These are phyloP conservation scores for Stratiolaelaps scimitus DNA, from an alignment of 1,140 invertebrate species.

Conservation along the genomic window DNA sequence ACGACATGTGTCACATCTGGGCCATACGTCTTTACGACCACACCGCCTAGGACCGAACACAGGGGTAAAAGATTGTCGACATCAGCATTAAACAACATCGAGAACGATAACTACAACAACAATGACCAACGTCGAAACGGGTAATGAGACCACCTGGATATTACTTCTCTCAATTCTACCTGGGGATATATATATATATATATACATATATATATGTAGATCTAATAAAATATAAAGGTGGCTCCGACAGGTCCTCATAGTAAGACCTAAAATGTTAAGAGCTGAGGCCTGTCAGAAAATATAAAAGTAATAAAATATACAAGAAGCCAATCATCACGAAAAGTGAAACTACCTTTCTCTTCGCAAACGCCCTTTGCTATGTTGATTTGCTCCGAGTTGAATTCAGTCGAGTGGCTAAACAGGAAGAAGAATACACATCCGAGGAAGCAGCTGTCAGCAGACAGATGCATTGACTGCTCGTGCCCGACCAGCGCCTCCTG, in stretches of 20 bases:
- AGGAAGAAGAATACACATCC: constrained; percentile 83
- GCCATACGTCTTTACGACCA: constrained; percentile 69
- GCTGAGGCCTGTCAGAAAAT: too few relatives aligned
- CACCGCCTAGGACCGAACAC: constrained; percentile 74
- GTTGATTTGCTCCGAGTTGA: constrained; percentile 31
- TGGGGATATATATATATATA: too few relatives aligned
- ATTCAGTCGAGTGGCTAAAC: constrained; percentile 9
- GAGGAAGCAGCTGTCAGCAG: constrained; percentile 69
- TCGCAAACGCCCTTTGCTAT: constrained; percentile 49
- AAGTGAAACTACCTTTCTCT: constrained; percentile 51
- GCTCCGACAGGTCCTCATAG: too few relatives aligned
- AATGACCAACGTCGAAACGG: too few relatives aligned
- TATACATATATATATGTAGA: too few relatives aligned
- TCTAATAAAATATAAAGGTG: too few relatives aligned
- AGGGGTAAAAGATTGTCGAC: constrained; percentile 51
- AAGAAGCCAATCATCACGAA: too few relatives aligned
- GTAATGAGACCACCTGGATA: too few relatives aligned
- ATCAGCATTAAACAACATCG: constrained; percentile 24
- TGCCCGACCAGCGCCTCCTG: constrained; percentile 9
- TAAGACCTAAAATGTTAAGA: too few relatives aligned
- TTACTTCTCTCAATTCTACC: too few relatives aligned
- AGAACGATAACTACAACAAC: too few relatives aligned
- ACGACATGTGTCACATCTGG: constrained; percentile 76
- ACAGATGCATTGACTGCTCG: constrained; percentile 45
- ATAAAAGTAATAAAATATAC: too few relatives aligned